These are phyloP conservation scores for Dallia pectoralis DNA, from an alignment of 2,797 vertebrate genomes.

Conservation along the genomic window DNA sequence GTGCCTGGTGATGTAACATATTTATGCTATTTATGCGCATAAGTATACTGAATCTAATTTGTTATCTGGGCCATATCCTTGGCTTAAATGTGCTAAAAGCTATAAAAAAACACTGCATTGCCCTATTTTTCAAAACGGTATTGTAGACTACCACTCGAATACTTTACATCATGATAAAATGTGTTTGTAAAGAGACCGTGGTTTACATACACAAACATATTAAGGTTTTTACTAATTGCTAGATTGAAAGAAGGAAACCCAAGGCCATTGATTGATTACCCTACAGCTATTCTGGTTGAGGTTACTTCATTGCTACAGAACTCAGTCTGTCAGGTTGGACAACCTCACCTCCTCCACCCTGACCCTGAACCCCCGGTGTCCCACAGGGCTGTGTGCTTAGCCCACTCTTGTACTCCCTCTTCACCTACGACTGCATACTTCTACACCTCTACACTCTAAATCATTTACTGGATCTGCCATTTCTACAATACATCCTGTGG, in stretches of 20 bases:
- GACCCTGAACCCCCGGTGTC: no score
- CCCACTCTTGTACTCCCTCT: no score
- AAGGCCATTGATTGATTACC: not conserved
- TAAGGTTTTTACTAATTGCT: not conserved
- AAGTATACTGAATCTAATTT: constrained; percentile 4
- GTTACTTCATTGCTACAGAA: no score
- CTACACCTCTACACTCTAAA: no score
- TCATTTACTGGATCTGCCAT: no score
- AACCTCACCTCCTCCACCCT: no score
- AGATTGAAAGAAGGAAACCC: not conserved
- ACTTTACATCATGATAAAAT: not conserved
- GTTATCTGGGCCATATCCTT: constrained; percentile 8
- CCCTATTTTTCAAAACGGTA: not conserved
- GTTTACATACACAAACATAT: not conserved
- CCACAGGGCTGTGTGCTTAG: no score
- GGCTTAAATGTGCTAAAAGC: not conserved
- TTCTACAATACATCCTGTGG: no score
- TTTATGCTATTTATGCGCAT: constrained; percentile 12
- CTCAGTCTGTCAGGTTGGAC: no score
- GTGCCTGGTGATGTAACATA: constrained; percentile 6
- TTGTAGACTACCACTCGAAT: no score
- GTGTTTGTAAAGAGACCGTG: not conserved
- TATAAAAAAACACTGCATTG: constrained; percentile 2
- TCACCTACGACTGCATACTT: no score
- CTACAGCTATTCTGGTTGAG: not conserved